phyloP scores from a whole-genome alignment of 2,888 invertebrate species.

The Spodoptera picta region DNA sequence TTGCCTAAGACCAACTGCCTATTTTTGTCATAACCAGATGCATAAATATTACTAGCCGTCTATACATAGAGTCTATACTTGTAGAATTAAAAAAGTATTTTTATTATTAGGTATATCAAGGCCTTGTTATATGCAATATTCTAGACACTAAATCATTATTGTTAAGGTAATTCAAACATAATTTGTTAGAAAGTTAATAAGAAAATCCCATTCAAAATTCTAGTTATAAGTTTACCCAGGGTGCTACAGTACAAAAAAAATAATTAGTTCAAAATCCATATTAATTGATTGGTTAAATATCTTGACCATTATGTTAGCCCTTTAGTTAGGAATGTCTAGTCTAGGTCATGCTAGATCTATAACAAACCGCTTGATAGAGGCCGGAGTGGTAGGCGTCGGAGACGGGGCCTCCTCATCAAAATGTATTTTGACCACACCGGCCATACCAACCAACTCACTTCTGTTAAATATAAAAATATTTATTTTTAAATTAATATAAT shows the following conservation, averaged over 20 bases:
- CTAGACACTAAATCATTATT: constrained; percentile 10
- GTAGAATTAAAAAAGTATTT: no score
- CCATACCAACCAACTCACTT: constrained; percentile 90
- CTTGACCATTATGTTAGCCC: constrained; percentile 69
- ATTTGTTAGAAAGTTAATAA: constrained; percentile 51
- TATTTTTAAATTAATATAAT: constrained; percentile 12
- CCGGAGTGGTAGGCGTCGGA: constrained; percentile 86
- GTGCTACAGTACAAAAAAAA: constrained; percentile 28
- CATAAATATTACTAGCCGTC: constrained; percentile 19
- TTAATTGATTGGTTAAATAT: constrained; percentile 41
- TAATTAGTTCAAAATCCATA: constrained; percentile 36
- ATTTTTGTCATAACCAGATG: neutral
- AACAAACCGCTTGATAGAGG: constrained; percentile 88
- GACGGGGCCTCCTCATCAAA: constrained; percentile 86
- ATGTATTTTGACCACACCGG: constrained; percentile 89
- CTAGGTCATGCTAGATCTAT: constrained; percentile 79
- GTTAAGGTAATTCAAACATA: constrained; percentile 27
- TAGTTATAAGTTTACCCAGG: constrained; percentile 30
- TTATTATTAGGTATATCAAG: no score
- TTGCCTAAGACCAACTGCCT: no score
- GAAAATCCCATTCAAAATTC: constrained; percentile 31
- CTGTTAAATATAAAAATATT: constrained; percentile 81
- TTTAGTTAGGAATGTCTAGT: constrained; percentile 78
- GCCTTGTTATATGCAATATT: constrained; percentile 14
- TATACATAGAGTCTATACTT: neutral